Evolutionary conservation across 2,113 vertebrate genomes (phyloP), one percentile per base, ranked within the genome.

Genomic region (Edolisoma coerulescens): DNA sequence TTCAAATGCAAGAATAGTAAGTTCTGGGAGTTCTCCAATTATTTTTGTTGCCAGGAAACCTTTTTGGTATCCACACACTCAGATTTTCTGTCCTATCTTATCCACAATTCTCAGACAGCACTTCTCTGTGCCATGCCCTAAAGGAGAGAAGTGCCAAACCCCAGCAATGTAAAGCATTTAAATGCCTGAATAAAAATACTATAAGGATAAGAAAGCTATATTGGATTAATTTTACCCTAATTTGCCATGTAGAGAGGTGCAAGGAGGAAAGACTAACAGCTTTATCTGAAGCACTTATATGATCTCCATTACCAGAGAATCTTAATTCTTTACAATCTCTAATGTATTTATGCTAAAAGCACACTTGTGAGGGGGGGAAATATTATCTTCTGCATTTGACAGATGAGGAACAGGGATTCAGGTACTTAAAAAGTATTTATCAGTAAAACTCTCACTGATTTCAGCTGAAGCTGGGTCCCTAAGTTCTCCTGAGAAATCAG

Each of bases 181-280:
- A 96, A 95, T 71, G 74, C 81, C 93, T 95, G 77, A 89, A 95
- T 86, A 95, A 97, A 94, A 85, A 44, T 80, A 93, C 54, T 95
- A 1, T 27, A 81, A 76, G 60, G 41, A 92, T 94, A 10, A 91
- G 32, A 93, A 95, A 85, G 53, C 7, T 87, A 74, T 83, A 90
- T 91, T 93, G 63, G 95, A 90, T 96, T 96, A 88, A 85, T 83
- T 95, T 96, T 59, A 85, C 67, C 83, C 70, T 95, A 69, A 93
- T 94, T 85, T 87, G 37, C 83, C 78, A 77, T 28, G 76, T 39
- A 88, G 63, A 93, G 78, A 80, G 67, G 75, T 96, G 50, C 41
- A 88, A 91, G 42, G 23, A 94, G 32, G 42, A 87, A 94, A 91
- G 30, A 73, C 27, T 71, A 83, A 77, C 26, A 74, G 78, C 33